phyloP scores from a whole-genome alignment of 2,113 vertebrate species.

The Narcine bancroftii region DNA sequence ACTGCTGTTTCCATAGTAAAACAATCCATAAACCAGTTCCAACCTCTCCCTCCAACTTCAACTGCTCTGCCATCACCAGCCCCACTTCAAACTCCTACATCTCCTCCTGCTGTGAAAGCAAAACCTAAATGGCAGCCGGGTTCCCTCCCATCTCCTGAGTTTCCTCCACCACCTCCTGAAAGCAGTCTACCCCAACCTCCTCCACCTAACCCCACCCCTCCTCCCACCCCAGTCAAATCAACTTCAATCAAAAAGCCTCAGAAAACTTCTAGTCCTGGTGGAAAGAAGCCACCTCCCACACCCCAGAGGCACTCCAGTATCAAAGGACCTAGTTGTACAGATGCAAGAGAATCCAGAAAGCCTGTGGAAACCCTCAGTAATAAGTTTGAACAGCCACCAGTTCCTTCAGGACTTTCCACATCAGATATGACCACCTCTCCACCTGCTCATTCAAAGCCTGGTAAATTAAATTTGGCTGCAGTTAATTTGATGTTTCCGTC shows the following conservation, averaged over 20 bases:
- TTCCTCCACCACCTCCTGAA: constrained; percentile 83
- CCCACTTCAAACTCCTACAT: constrained; percentile 56
- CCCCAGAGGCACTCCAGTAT: constrained; percentile 85
- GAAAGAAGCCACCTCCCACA: constrained; percentile 79
- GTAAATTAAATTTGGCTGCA: constrained; percentile 77
- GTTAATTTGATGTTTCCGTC: constrained; percentile 66
- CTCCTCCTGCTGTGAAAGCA: constrained; percentile 82
- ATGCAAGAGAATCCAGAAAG: constrained; percentile 74
- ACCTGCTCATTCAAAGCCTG: constrained; percentile 82
- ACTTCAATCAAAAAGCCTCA: constrained; percentile 62
- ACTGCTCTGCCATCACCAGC: constrained; percentile 51
- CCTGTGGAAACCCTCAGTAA: constrained; percentile 78
- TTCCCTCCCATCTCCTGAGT: constrained; percentile 64
- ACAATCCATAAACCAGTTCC: constrained; percentile 81
- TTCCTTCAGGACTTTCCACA: constrained; percentile 59
- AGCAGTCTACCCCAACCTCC: constrained; percentile 64
- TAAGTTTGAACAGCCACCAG: constrained; percentile 70
- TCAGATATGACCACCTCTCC: constrained; percentile 62
- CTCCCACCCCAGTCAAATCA: constrained; percentile 57
- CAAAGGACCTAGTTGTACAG: constrained; percentile 59
- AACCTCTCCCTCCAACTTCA: constrained; percentile 57
- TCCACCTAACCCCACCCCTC: constrained; percentile 57
- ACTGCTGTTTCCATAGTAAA: constrained; percentile 66
- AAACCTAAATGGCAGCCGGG: constrained; percentile 88
- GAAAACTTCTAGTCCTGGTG: constrained; percentile 64